These are phyloP conservation scores for Cryptophagus acutangulus DNA, from an alignment of 2,888 invertebrate species.

Conservation along the genomic window DNA sequence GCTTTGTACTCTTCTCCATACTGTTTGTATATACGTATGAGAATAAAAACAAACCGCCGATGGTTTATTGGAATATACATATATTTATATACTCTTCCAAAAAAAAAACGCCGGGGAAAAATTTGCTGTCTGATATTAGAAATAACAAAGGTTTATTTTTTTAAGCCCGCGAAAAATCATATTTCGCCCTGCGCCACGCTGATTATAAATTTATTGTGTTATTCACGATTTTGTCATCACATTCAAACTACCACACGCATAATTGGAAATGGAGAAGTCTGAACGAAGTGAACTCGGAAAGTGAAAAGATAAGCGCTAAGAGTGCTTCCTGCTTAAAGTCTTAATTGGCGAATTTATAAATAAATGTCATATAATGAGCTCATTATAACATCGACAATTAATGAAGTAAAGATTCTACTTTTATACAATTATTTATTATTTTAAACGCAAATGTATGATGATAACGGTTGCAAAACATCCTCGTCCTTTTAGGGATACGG, in stretches of 20 bases:
- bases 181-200: too few relatives aligned
- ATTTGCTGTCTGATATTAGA: conserved; percentile 8
- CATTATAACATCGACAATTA: conserved; percentile 26
- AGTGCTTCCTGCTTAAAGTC: conserved; percentile 29
- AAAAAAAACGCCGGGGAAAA: too few relatives aligned
- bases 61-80: conserved; percentile 14
- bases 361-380: conserved; percentile 28
- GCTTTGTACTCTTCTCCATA: conserved; percentile 26
- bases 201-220: too few relatives aligned
- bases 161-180: too few relatives aligned
- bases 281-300: conserved; percentile 3
- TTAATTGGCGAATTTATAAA: conserved; percentile 34
- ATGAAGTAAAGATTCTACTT: conserved; percentile 26
- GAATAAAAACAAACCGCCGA: conserved; percentile 22
- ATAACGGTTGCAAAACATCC: conserved; percentile 11
- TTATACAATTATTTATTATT: conserved; percentile 23
- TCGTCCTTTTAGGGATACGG: too few relatives aligned
- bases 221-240: too few relatives aligned
- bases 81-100: too few relatives aligned
- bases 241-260: too few relatives aligned
- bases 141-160: conserved; percentile 9
- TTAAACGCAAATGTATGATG: too few relatives aligned
- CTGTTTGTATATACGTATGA: too few relatives aligned
- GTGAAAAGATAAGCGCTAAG: conserved; percentile 7
- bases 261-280: neutral